Evolutionary conservation across 2,797 vertebrate species (phyloP).

Genomic region (Anabacerthia variegaticeps): DNA sequence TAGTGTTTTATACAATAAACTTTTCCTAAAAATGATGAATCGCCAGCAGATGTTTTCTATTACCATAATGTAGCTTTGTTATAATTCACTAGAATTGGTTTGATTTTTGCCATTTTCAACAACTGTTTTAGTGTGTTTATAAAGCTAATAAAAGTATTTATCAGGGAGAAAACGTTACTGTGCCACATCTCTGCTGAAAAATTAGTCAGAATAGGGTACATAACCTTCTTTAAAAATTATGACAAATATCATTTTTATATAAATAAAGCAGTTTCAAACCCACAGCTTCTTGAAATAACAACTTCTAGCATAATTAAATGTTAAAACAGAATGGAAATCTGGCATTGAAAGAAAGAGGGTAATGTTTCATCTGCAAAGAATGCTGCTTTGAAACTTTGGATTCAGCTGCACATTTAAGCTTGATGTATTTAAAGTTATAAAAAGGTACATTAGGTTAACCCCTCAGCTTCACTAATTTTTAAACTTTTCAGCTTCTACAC

Average conservation of each 20-base stretch:
- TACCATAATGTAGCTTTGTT: slow-evolving; percentile 21
- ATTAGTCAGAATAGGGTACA: neutral
- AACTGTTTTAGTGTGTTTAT: slow-evolving; percentile 56
- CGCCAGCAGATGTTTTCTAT: slow-evolving; percentile 38
- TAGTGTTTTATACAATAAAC: slow-evolving; percentile 4
- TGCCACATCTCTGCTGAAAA: slow-evolving; percentile 33
- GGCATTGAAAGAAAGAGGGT: slow-evolving; percentile 52
- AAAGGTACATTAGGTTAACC: neutral
- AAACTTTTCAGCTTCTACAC: neutral
- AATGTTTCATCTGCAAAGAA: slow-evolving; percentile 65
- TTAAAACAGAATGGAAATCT: slow-evolving; percentile 69
- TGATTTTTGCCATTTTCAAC: slow-evolving; percentile 60
- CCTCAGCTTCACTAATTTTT: neutral
- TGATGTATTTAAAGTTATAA: neutral
- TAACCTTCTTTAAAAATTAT: slow-evolving; percentile 34
- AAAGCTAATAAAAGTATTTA: slow-evolving; percentile 65
- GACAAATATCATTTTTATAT: slow-evolving; percentile 43
- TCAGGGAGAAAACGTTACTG: neutral
- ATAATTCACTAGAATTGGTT: slow-evolving; percentile 47
- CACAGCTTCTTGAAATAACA: slow-evolving; percentile 67
- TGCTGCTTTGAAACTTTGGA: slow-evolving; percentile 43
- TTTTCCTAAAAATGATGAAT: slow-evolving; percentile 41
- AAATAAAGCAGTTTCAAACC: slow-evolving; percentile 55
- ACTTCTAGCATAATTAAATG: slow-evolving; percentile 64
- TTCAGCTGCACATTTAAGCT: neutral